These are phyloP conservation scores for Regulus satrapa DNA, from an alignment of 2,113 vertebrate species.

Conservation along the genomic window DNA sequence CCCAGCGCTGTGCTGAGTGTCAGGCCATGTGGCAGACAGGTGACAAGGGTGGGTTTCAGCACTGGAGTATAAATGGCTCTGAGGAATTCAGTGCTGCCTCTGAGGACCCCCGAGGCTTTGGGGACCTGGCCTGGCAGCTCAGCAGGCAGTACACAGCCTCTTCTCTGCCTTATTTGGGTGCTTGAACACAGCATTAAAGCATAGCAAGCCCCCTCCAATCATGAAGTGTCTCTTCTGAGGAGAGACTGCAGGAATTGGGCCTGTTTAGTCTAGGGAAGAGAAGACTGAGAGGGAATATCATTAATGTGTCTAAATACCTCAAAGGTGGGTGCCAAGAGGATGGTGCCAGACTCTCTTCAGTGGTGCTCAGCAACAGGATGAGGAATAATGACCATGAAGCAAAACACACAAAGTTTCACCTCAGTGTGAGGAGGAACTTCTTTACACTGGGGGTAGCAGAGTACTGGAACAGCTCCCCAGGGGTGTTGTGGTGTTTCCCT, in stretches of 20 bases:
- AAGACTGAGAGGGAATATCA: not conserved
- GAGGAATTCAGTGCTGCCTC: not conserved
- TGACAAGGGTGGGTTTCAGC: conserved; percentile 22
- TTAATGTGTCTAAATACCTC: not conserved
- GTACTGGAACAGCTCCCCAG: not conserved
- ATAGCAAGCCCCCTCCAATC: not conserved
- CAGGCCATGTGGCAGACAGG: conserved; percentile 31
- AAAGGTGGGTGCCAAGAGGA: not conserved
- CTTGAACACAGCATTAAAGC: not conserved
- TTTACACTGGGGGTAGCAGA: not conserved
- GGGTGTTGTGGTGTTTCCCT: not conserved
- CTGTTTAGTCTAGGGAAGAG: not conserved
- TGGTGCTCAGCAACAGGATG: not conserved
- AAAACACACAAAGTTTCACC: not conserved
- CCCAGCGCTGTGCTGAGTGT: not conserved
- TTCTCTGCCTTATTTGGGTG: not conserved
- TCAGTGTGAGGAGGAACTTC: not conserved
- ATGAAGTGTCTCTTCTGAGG: not conserved
- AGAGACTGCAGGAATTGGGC: not conserved
- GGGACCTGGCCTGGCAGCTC: not conserved
- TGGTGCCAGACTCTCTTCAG: not conserved
- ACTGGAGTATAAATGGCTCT: not conserved
- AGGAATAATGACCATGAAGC: not conserved
- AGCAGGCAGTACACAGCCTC: not conserved
- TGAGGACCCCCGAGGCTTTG: not conserved